A percentile compares a stretch with the other conserved stretches of the same genome.
phyloP scores from a whole-genome alignment of 2,113 vertebrate genomes.

The Phrynosoma platyrhinos region DNA sequence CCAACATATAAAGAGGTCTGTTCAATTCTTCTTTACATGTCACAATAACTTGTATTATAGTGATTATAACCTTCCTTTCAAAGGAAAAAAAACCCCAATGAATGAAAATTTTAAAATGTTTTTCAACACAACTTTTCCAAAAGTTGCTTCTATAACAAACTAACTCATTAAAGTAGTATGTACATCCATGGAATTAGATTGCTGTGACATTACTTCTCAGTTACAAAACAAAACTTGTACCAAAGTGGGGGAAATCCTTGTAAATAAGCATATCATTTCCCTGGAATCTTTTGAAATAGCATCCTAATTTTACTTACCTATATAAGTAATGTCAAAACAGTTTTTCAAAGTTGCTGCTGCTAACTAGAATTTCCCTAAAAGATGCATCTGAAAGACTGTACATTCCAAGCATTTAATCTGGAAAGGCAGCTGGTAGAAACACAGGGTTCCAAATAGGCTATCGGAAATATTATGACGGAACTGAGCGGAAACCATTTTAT shows the following conservation, averaged over 20 bases:
- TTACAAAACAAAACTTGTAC: not conserved
- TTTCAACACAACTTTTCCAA: not conserved
- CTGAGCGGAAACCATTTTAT: constrained; percentile 30
- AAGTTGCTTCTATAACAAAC: not conserved
- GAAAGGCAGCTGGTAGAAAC: constrained; percentile 56
- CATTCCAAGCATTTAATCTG: not conserved
- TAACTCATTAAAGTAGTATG: not conserved
- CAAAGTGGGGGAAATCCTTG: too few relatives aligned
- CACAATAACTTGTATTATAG: not conserved
- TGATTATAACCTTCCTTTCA: not conserved
- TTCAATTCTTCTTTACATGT: not conserved
- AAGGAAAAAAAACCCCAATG: not conserved
- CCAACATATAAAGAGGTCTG: not conserved
- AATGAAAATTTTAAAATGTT: not conserved
- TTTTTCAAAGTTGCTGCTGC: constrained; percentile 30
- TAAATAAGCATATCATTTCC: not conserved
- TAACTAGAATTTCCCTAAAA: constrained; percentile 30
- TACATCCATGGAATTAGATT: not conserved
- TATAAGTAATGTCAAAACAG: not conserved
- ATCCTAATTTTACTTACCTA: constrained; percentile 15
- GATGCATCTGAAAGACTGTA: not conserved
- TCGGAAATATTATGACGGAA: constrained; percentile 64
- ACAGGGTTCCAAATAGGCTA: constrained; percentile 37
- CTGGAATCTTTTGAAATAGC: not conserved
- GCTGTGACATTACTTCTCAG: not conserved